Evolutionary conservation across 2,888 invertebrate species (phyloP), one percentile per base, ranked within the genome.

Genomic region (Timema cristinae): DNA sequence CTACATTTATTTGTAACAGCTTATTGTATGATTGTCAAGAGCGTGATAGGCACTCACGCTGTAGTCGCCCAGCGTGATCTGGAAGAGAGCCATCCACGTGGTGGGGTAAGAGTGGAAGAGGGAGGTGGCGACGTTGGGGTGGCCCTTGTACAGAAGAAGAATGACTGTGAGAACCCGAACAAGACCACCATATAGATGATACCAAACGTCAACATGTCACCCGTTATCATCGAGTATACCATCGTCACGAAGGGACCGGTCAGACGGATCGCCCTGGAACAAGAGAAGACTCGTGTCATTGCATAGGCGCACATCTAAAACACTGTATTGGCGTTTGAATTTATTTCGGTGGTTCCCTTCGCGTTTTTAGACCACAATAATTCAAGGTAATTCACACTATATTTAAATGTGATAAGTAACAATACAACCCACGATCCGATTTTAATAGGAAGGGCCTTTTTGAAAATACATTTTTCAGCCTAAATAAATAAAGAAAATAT

Each of bases 211-310:
- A 98, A 90, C 94, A 99, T 95, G 85, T 99, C 99, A 66, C 98
- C 98, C 0, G 94, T 94, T 80, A 98, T 95, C 98, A 99, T 99
- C 79, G 95, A 95, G 86, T 97, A 98, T 77, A 99, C 96, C 97
- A 99, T 98, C 11, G 98, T 98, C 73, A 99, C 98, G 83, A 98
- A 99, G 0, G 98, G 98, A 63, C 99, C 99, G 0, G 98, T 99
- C 78, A 99, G 84, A 73, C 93, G 91, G 51, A 96, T 91, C 56
- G 97, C 97, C 8, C 97, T 97, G 83, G 6, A 82, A 68, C 7
- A 69, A 52, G 32, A 32, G 32, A 32, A 32, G 32, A 32, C 32
- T 32, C 32, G 32, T 32, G 32, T 4, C 32, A 32, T 32, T 32
- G 32, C 32, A 32, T 32, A 32, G 4, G 32, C 1, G 32, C 32